Conservation (phyloP, 2,888 invertebrate species). For the Oligia strigilis region DNA sequence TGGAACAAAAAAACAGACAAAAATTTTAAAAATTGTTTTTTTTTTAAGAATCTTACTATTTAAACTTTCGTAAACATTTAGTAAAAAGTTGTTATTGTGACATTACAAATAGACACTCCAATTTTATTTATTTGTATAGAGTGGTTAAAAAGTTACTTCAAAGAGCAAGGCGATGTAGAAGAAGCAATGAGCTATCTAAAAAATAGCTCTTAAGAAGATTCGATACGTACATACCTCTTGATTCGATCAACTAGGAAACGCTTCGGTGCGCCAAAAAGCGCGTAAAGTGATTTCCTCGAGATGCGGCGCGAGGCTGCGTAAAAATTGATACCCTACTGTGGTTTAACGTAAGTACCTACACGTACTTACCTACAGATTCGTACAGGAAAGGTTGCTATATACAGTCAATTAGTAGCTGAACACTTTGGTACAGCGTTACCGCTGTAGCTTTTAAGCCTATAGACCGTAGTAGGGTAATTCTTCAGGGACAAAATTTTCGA, state of each 20-base stretch:
- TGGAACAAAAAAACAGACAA: too few species aligned
- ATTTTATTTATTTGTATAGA: not conserved
- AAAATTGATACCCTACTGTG: constrained; percentile 25
- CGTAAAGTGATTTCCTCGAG: constrained; percentile 38
- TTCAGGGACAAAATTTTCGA: too few species aligned
- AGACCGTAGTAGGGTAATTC: too few species aligned
- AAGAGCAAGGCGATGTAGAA: not conserved
- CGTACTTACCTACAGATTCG: not conserved
- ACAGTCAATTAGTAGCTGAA: not conserved
- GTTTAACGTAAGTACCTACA: not conserved
- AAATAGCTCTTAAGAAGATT: constrained; percentile 29
- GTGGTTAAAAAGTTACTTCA: not conserved
- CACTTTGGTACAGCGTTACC: not conserved
- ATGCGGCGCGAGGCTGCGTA: constrained; percentile 23
- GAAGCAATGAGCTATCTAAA: constrained; percentile 2
- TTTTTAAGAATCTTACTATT: too few species aligned
- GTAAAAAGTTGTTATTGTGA: not conserved
- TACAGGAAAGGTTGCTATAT: not conserved
- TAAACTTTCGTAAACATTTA: too few species aligned
- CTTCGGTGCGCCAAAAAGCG: constrained; percentile 33
- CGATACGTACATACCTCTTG: constrained; percentile 32
- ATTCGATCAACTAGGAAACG: constrained; percentile 39
- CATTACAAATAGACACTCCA: not conserved
- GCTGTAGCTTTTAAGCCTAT: not conserved
- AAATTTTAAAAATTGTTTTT: too few species aligned